Percentiles rank a stretch among this genome's conserved stretches.
Conservation (phyloP, 2,113 vertebrate genomes). For the Amblyornis subalaris region DNA sequence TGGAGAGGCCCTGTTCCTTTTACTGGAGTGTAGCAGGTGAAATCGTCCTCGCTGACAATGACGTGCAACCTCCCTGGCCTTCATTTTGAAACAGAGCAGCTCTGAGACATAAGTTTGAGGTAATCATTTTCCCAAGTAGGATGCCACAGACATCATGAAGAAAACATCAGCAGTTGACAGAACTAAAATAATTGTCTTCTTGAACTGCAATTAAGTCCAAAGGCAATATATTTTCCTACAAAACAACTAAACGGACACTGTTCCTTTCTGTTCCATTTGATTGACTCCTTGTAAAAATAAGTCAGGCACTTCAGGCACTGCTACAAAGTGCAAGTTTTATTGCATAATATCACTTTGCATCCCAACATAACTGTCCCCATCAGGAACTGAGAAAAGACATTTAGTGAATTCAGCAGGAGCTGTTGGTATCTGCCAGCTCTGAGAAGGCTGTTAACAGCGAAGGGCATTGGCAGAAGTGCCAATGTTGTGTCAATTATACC, state of each 20-base stretch:
- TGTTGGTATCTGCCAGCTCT: constrained; percentile 30
- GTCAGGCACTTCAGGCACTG: background rate
- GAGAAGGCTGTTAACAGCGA: background rate
- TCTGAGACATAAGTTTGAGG: background rate
- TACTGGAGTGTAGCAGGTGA: background rate
- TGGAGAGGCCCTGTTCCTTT: background rate
- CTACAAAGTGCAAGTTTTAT: constrained; percentile 11
- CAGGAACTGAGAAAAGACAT: background rate
- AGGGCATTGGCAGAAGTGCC: constrained; percentile 8
- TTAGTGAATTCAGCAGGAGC: constrained; percentile 26
- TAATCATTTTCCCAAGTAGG: background rate
- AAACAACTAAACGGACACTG: background rate
- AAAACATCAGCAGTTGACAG: background rate
- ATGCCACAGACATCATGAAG: background rate
- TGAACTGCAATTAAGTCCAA: background rate
- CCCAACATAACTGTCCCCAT: background rate
- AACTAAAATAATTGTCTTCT: background rate
- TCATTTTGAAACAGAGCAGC: background rate
- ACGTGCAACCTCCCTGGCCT: background rate
- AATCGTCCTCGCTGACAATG: background rate
- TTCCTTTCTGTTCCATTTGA: background rate
- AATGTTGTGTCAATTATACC: constrained; percentile 16
- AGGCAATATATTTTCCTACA: background rate
- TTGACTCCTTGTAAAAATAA: background rate
- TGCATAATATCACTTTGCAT: constrained; percentile 28